A percentile compares a stretch with the other conserved stretches of the same genome.
phyloP scores from a whole-genome alignment of 2,113 vertebrate species.

The Caranx melampygus region DNA sequence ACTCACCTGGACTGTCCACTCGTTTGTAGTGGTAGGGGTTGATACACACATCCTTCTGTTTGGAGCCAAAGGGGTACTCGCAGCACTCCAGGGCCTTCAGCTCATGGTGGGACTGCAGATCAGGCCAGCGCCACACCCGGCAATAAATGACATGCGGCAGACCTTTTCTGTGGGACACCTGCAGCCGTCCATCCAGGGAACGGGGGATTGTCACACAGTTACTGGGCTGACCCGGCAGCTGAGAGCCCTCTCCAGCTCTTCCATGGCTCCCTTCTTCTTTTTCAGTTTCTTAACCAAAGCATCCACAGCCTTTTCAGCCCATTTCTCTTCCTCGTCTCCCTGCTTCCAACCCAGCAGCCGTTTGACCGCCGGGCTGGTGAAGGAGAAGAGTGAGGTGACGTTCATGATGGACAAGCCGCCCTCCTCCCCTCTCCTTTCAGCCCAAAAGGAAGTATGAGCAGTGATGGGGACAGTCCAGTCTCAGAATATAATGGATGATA shows the following conservation, averaged over 20 bases:
- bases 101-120: conserved; percentile 98
- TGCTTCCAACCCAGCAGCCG: conserved; percentile 97
- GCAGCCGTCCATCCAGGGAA: conserved; percentile 94
- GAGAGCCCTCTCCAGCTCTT: conserved; percentile 94
- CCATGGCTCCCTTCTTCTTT: conserved; percentile 99
- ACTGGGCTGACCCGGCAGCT: conserved; percentile 95
- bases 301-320: conserved; percentile 98
- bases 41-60: conserved; percentile 99
- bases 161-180: conserved; percentile 96
- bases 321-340: conserved; percentile 98
- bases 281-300: conserved; percentile 97
- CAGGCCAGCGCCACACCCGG: conserved; percentile 97
- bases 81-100: conserved; percentile 98
- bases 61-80: conserved; percentile 96
- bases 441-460: conserved; percentile 33
- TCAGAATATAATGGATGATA: conserved; percentile 11
- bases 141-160: conserved; percentile 97
- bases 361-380: conserved; percentile 97
- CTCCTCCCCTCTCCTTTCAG: conserved; percentile 60
- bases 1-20: conserved; percentile 96
- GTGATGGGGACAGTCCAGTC: conserved; percentile 36
- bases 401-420: conserved; percentile 86
- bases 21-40: conserved; percentile 99
- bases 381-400: conserved; percentile 98
- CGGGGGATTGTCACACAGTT: conserved; percentile 97